A percentile compares a stretch with the other conserved stretches of the same genome.
phyloP scores from a whole-genome alignment of 2,113 vertebrate species.

The Egretta garzetta region DNA sequence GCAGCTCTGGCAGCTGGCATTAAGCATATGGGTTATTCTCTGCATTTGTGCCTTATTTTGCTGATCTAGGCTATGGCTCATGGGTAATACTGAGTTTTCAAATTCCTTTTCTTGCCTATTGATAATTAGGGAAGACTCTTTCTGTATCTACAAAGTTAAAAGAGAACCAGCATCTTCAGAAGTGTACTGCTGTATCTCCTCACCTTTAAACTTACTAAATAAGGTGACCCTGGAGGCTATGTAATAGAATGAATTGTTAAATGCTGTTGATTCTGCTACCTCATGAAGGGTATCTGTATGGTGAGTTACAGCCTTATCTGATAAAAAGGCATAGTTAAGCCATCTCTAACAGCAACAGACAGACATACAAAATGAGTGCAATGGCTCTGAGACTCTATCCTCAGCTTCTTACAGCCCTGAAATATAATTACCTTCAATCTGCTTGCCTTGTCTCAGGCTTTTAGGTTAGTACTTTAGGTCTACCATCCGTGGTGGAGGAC shows the following conservation, averaged over 20 bases:
- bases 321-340: not conserved
- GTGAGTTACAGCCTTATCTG: not conserved
- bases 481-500: not conserved
- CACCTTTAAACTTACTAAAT: not conserved
- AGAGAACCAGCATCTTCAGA: not conserved
- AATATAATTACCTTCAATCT: conserved; percentile 17
- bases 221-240: not conserved
- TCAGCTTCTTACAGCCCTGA: not conserved
- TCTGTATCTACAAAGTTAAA: not conserved
- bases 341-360: not conserved
- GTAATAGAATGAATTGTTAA: not conserved
- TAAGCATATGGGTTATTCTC: not conserved
- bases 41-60: not conserved
- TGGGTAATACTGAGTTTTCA: not conserved
- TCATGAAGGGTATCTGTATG: not conserved
- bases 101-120: not conserved
- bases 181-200: not conserved
- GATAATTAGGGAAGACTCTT: not conserved
- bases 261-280: not conserved
- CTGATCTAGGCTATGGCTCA: not conserved
- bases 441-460: not conserved
- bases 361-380: not conserved
- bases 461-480: not conserved
- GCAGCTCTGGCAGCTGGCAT: not conserved
- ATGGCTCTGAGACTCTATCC: not conserved